Base-by-base conservation (phyloP, 2,113 vertebrate genomes). In the Lophochroa leadbeateri region DNA sequence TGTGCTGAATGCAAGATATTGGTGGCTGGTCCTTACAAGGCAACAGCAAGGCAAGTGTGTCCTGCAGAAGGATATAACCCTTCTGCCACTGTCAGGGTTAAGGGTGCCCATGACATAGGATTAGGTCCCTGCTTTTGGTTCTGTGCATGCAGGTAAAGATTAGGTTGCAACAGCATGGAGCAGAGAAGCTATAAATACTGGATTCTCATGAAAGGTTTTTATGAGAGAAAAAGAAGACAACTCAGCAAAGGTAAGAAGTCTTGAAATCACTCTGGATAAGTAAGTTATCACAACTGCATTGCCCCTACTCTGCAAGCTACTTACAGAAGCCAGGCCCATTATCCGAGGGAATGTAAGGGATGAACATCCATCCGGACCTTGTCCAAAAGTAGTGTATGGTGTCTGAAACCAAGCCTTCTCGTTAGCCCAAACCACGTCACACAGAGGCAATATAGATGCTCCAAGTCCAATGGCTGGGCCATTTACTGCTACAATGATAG, bases 371-470 rank as follows among this genome's bases (percentile, higher is more conserved):
- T 99, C 99, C 10, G 99, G 99, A 60, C 99, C 99, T 97, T 99
- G 99, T 86, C 99, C 99, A 82, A 99, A 99, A 78, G 98, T 98
- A 25, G 98, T 98, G 96, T 99, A 99, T 10, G 99, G 99, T 37
- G 99, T 99, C 95, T 99, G 99, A 98, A 99, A 99, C 99, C 99
- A 99, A 39, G 99, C 99, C 96, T 99, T 99, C 97, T 99, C 99
- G 78, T 99, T 99, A 95, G 99, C 99, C 99, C 99, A 99, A 49
- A 99, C 99, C 79, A 99, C 99, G 39, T 99, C 99, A 86, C 99
- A 99, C 29, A 99, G 98, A 31, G 99, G 99, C 97, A 99, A 95
- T 96, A 99, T 98, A 87, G 99, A 99, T 5, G 99, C 99, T 47
- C 99, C 99, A 7, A 99, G 98, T 63, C 99, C 99, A 63, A 99